Conservation (phyloP, 2,797 vertebrate genomes). For the Sarcoramphus papa region DNA sequence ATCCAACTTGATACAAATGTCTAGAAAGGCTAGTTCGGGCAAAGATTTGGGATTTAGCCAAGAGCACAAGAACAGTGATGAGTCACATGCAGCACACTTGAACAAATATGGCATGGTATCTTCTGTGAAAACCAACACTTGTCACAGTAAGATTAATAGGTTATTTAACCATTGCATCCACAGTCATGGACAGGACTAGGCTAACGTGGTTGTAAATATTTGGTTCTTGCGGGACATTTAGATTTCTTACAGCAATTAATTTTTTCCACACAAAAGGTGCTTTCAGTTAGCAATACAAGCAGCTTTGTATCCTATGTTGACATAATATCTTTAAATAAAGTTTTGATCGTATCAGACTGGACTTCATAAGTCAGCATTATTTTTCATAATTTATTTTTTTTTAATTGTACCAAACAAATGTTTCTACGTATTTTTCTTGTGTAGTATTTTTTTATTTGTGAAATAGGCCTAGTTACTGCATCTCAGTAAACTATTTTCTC, state of each 20-base stretch:
- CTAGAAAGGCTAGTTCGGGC: conserved; percentile 69
- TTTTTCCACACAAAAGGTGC: not conserved
- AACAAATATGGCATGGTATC: conserved; percentile 80
- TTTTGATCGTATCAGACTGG: not conserved
- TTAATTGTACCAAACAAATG: not conserved
- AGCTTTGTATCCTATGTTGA: not conserved
- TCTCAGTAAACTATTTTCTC: not conserved
- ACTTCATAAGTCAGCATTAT: not conserved
- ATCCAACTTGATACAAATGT: conserved; percentile 69
- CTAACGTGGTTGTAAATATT: not conserved
- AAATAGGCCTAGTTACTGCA: not conserved
- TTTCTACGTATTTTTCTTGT: not conserved
- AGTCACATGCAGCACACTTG: conserved; percentile 73
- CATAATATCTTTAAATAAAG: not conserved
- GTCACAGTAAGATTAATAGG: conserved; percentile 61
- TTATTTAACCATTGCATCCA: conserved; percentile 38
- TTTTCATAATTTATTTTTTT: not conserved
- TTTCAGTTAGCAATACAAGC: not conserved
- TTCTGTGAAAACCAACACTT: conserved; percentile 58
- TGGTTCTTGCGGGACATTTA: not conserved
- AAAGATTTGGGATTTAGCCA: conserved; percentile 69
- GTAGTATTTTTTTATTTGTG: not conserved
- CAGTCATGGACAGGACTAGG: not conserved
- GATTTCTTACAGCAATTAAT: not conserved
- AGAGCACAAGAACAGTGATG: conserved; percentile 64